Base-by-base conservation (phyloP, 2,888 invertebrate species). In the Micoletzkya japonica region DNA sequence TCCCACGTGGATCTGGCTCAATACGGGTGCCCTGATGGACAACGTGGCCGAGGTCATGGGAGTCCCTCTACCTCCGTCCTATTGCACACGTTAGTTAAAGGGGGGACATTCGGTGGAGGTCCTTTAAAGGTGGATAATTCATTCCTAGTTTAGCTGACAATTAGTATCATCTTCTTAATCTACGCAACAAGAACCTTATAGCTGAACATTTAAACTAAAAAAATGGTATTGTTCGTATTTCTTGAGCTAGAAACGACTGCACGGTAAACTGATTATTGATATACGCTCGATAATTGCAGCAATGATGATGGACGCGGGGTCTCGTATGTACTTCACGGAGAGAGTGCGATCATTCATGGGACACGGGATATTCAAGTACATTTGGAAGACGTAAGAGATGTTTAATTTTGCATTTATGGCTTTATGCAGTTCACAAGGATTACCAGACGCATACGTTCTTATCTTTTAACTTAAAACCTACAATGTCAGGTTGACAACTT, bases 31-130 rank as follows among this genome's bases (percentile, higher is more conserved):
- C 28, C 50, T 83, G n/a, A 69, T 76, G 74, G 82, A 82, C 37
- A 72, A 61, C 32, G 79, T 82, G 20, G 79, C 81, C 2, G 44
- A 70, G 4, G 66, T 69, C 1, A 56, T 76, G 44, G 83, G 83
- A 26, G 77, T 79, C 0, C 82, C 80, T 2, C 67, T 72, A 1
- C 74, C 80, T 60, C 77, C 82, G 2, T 77, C 77, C 49, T 82
- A 80, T 57, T 76, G 78, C 30, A 28, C 60, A 0, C 60, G 60
- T 60, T 0, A 39, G 39, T n/a, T 44, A 2, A 2, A 10, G 2
- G 6, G 20, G 20, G 20, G 20, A 7, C 20, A 50, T 17, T 4
- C 3, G 30, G 17, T 20, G 7, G 50, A 2, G 6, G 17, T 17
- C 6, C 50, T 7, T 26, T 50, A 26, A 26, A 4, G n/a, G n/a